These are phyloP conservation scores for Drosophila multiciliata DNA, from an alignment of 2,888 invertebrate genomes.

Conservation along the genomic window DNA sequence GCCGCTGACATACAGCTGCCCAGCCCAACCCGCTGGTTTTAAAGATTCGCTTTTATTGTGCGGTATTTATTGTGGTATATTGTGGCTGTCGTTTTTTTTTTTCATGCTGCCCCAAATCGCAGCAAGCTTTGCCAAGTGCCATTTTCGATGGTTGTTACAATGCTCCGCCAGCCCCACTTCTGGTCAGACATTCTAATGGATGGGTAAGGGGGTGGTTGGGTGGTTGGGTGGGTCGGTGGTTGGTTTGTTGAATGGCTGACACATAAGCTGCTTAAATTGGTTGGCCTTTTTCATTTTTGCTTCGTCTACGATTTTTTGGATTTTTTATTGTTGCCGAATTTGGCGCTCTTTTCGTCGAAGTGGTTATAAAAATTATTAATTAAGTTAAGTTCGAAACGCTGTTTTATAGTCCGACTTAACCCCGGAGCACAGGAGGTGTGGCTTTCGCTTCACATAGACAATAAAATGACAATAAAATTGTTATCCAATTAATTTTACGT, in stretches of 20 bases:
- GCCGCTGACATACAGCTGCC: neutral
- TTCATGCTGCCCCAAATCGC: constrained; percentile 38
- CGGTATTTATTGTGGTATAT: constrained; percentile 68
- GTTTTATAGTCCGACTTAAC: constrained; percentile 48
- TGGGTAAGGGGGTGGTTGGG: neutral
- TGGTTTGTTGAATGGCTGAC: constrained; percentile 13
- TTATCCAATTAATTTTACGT: constrained; percentile 2
- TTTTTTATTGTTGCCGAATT: constrained; percentile 31
- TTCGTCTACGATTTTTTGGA: constrained; percentile 28
- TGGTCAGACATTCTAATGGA: constrained; percentile 8
- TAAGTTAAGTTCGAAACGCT: constrained; percentile 64
- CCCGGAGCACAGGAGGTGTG: constrained; percentile 5
- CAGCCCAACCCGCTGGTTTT: constrained; percentile 23
- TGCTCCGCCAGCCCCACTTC: constrained; percentile 14
- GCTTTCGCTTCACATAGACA: neutral
- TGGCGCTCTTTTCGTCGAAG: constrained; percentile 10
- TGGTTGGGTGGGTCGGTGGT: neutral
- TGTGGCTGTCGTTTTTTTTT: constrained; percentile 15
- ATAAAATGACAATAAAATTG: neutral
- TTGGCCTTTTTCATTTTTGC: constrained; percentile 44
- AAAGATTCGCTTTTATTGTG: constrained; percentile 69
- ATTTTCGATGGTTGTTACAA: constrained; percentile 31
- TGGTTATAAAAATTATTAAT: constrained; percentile 66
- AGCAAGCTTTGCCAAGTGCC: constrained; percentile 43
- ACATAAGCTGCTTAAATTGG: constrained; percentile 70